These are phyloP conservation scores for Polypedilum vanderplanki DNA, from an alignment of 1,140 invertebrate species.

Conservation along the genomic window DNA sequence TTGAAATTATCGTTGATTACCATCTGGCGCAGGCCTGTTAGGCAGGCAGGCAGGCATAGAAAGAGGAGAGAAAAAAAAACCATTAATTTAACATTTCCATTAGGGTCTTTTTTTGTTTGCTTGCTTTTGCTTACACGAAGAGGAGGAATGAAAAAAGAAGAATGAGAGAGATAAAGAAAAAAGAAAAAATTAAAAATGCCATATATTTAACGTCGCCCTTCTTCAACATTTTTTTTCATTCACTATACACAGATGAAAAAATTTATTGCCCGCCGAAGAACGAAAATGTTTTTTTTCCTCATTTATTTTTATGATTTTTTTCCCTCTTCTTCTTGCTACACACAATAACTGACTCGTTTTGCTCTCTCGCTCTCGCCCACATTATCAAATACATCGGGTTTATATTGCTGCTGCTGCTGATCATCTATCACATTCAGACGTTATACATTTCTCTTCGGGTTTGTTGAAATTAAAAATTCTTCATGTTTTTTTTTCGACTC, in stretches of 20 bases:
- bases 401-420: background rate
- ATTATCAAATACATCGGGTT: background rate
- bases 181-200: slow-evolving; percentile 6
- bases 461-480: slow-evolving; percentile 28
- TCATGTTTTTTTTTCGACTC: slow-evolving; percentile 9
- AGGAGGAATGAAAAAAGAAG: background rate
- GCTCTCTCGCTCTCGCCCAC: slow-evolving; percentile 9
- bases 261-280: slow-evolving; percentile 1
- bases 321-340: background rate
- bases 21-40: slow-evolving; percentile 26
- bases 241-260: background rate
- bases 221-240: background rate
- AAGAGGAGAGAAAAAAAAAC: slow-evolving; percentile 15
- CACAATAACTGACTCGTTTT: background rate
- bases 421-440: slow-evolving; percentile 23
- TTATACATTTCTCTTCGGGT: background rate
- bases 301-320: slow-evolving; percentile 26
- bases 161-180: background rate
- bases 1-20: background rate
- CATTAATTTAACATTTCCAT: slow-evolving; percentile 19
- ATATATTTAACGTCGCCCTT: slow-evolving; percentile 11
- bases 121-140: background rate
- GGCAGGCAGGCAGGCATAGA: background rate
- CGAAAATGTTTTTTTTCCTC: background rate
- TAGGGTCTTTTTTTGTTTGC: slow-evolving; percentile 5